Base-by-base conservation (phyloP, 2,888 invertebrate genomes). In the Cantharis lateralis region DNA sequence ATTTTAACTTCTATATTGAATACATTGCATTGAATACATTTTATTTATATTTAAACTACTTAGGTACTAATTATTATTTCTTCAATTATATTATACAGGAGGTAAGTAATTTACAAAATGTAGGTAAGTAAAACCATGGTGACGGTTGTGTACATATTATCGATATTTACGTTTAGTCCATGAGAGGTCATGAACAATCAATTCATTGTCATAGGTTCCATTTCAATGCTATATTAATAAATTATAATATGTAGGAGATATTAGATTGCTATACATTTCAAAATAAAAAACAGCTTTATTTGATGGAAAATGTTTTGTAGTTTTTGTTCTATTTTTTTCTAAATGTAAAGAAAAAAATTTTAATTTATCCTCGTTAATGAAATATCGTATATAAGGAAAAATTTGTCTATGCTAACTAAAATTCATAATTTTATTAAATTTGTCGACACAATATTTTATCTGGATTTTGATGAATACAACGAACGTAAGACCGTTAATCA, bases 91-190 rank as follows among this genome's bases (percentile, higher is more conserved):
- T 28, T 28, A 48, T 1, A 13, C 5, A 48, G 7, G 1, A 48
- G 48, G n/a, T 48, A 48, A 48, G 48, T 48, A 48, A n/a, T 48
- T 48, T 48, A 48, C 13, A n/a, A 32, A 70, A 70, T 70, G 70
- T 70, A 61, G 70, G 70, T 70, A 48, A 70, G 32, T 32, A 70
- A 16, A 48, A 15, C 61, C 70, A 70, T 70, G 70, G 32, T 48
- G 70, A 70, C 70, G 15, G 16, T 20, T 48, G 20, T 61, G 64
- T 48, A 48, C 70, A 70, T 48, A 48, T 69, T 69, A 69, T 70
- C 48, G 48, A 70, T 61, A 70, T 48, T 28, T 70, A 18, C 48
- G 32, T 48, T 70, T 15, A 68, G 26, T 68, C 68, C 20, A 70
- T 18, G n/a, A 32, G 28, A 48, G 70, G 61, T 61, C 32, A 61